Base-by-base conservation (phyloP, 2,888 invertebrate genomes). In the Hanleya hanleyi region DNA sequence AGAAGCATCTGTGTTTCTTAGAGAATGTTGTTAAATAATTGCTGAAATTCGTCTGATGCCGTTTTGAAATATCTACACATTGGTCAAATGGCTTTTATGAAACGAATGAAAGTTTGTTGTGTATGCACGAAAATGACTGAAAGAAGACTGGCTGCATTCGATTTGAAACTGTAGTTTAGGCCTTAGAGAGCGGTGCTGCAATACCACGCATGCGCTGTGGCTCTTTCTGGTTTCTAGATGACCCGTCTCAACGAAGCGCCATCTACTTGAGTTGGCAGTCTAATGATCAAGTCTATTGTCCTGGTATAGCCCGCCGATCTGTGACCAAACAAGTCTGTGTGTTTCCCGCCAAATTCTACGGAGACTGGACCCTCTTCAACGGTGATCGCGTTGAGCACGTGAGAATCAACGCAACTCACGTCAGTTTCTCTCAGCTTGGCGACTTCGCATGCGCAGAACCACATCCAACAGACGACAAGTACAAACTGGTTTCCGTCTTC, bases 301-400 rank as follows among this genome's bases (percentile, higher is more conserved):
- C 67, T 83, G 1, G 70, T 76, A 26, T 76, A 78, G 29, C 57
- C 75, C 26, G 79, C 81, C 6, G 77, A 64, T 65, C 64, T 36
- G 64, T 62, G 64, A 51, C 41, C 57, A 70, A 50, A 26, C 73
- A 73, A n/a, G 69, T 72, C 37, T 88, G 88, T 74, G 79, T 80
- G 33, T 86, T 89, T 69, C 82, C 86, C 3, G 71, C 79, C 18
- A 73, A 71, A 15, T 74, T 85, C 22, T 79, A 82, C 35, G 88
- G 88, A 15, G 73, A 78, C 9, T 89, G 88, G 88, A 70, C 83
- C 41, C 81, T 87, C 35, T 84, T 84, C 62, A 87, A 88, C 47
- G 76, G 67, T 9, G 80, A 77, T 50, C 72, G 83, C 7, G 76
- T 77, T 15, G 87, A 86, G 65, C 74, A 77, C 1, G 84, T 89